Evolutionary conservation across 1,140 invertebrate genomes (phyloP), one percentile per base, ranked within the genome.

Genomic region (Aphelenchoides fujianensis): DNA sequence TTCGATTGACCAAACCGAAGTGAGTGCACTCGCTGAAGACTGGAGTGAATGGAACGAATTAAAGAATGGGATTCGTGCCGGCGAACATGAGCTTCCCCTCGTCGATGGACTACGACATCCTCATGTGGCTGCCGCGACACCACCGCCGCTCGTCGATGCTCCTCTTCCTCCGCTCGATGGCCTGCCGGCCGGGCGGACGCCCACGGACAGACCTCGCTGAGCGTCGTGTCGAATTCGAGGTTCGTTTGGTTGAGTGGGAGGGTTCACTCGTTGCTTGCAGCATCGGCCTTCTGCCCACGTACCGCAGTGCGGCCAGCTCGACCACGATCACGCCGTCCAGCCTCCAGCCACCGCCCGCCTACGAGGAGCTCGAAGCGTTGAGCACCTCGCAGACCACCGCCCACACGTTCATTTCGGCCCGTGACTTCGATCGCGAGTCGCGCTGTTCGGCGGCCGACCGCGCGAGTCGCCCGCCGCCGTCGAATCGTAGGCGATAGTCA

Each of bases 191-290:
- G 12, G 34, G 32, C 1, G n/a, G 27, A 30, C 37, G 12, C 2
- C 16, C n/a, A n/a, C n/a, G n/a, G 63, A 3, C 63, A 66, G 53
- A 66, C 63, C 16, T 66, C 63, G 32, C 32, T 66, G 63, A 66
- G 63, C 53, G 63, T 66, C 12, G 63, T 66, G 1, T 66, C 63
- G 12, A 66, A 37, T 37, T 66, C 63, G 2, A 66, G 63, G 63
- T 66, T 36, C 16, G 63, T n/a, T n/a, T n/a, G n/a, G 23, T 66
- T 31, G 31, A 7, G n/a, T 59, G 5, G 5, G 5, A 27, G 34
- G 34, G 34, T 30, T 48, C 12, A 16, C 23, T 23, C 23, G 5
- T 59, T 19, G 5, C 34, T 66, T 66, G 16, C 31, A 66, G 63
- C 53, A 12, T 66, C 1, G 63, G 63, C 2, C 36, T 66, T 16